phyloP scores from a whole-genome alignment of 2,113 vertebrate species.

The Pontoporia blainvillei region DNA sequence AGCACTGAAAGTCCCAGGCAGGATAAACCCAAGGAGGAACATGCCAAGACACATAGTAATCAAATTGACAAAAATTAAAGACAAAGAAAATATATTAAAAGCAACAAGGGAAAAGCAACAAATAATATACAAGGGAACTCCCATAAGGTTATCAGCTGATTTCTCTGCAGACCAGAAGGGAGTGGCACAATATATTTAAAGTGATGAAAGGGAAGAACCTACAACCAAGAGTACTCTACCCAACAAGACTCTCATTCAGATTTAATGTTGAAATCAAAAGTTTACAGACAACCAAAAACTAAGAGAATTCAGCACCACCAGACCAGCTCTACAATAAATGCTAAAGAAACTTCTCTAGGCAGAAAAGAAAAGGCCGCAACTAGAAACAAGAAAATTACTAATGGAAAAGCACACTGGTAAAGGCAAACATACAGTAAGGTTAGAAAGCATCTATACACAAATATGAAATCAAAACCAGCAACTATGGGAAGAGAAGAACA shows the following conservation, averaged over 20 bases:
- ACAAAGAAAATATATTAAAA: not conserved
- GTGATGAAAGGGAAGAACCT: not conserved
- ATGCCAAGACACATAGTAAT: not conserved
- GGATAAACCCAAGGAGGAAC: not conserved
- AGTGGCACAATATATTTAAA: not conserved
- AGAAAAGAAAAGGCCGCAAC: not conserved
- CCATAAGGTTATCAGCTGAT: not conserved
- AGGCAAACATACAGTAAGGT: too few relatives aligned
- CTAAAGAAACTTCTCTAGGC: not conserved
- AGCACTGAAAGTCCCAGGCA: not conserved
- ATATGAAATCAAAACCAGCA: too few relatives aligned
- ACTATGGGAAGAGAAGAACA: too few relatives aligned
- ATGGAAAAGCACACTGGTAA: too few relatives aligned
- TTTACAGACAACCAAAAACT: not conserved
- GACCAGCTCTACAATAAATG: not conserved
- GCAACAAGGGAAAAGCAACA: not conserved
- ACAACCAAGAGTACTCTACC: not conserved
- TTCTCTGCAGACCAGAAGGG: too few relatives aligned
- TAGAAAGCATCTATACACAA: too few relatives aligned
- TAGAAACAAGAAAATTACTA: too few relatives aligned
- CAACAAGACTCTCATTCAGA: not conserved
- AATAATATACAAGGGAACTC: not conserved
- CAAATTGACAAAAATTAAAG: not conserved
- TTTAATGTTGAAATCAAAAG: not conserved
- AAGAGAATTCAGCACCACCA: not conserved